Base-by-base conservation (phyloP, 2,888 invertebrate genomes). In the Erebia ligea region DNA sequence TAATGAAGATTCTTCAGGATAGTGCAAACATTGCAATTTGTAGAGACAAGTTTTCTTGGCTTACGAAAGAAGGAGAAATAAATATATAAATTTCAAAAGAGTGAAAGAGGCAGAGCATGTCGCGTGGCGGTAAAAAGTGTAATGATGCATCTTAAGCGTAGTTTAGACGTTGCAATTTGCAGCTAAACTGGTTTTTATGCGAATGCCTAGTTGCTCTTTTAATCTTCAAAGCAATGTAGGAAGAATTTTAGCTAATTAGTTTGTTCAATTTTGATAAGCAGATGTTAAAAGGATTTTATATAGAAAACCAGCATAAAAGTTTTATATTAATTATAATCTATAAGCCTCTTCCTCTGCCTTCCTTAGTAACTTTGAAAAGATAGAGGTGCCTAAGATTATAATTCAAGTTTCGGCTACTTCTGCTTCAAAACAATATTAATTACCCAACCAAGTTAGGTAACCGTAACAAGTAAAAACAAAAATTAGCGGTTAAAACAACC, bases 111-210 rank as follows among this genome's bases (percentile, higher is more conserved):
- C 19, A 59, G 19, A 73, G 69, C 40, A 74, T 68, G 77, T 80
- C 80, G 80, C 69, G 67, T 72, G 67, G 69, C 67, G 59, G 65
- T 71, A 62, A 74, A 76, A 73, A 73, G 67, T 69, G 70, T 69
- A 70, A 67, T 59, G 73, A 68, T 59, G 63, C 40, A 71, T 69
- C 68, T 68, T 68, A 70, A 70, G 58, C 65, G 56, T 61, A 40
- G 70, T 68, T 64, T 69, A 71, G 58, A 56, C 56, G 67, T 71
- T 70, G 76, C 74, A 76, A 74, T 73, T 69, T 70, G 67, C 56
- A 67, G 64, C 56, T 56, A 45, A 54, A 66, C 56, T 52, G 45
- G 65, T 56, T 66, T 40, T 34, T 56, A 40, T 56, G 15, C 1
- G 42, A 42, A 66, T 21, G 21, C 62, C 19, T 48, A 19, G 10